Conservation (phyloP, 2,888 invertebrate genomes). For the Fragum sueziense region DNA sequence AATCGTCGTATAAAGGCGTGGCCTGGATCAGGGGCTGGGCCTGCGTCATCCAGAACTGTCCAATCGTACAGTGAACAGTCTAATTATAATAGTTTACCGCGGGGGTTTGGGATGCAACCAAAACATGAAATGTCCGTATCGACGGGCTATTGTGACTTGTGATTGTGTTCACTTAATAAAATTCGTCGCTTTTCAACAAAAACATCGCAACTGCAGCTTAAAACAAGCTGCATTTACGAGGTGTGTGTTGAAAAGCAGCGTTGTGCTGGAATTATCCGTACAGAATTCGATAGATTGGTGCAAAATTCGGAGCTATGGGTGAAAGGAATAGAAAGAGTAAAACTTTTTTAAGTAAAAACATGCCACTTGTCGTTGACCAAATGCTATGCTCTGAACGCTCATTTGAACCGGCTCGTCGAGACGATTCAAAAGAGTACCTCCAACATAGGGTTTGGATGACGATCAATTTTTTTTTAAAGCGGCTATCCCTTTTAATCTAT, state of each 20-base stretch:
- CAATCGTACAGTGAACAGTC: conserved; percentile 42
- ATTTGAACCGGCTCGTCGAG: background rate
- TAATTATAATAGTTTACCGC: conserved; percentile 53
- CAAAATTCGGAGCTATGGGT: background rate
- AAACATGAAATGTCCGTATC: conserved; percentile 14
- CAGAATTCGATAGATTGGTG: background rate
- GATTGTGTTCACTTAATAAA: conserved; percentile 24
- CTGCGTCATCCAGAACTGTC: conserved; percentile 3
- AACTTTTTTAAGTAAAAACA: background rate
- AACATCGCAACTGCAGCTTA: too few species aligned
- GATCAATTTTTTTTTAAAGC: too few species aligned
- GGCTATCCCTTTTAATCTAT: too few species aligned
- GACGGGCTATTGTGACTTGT: conserved; percentile 34
- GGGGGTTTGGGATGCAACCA: conserved; percentile 35
- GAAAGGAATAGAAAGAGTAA: background rate
- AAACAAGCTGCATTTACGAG: too few species aligned
- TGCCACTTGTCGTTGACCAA: background rate
- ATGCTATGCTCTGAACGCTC: background rate
- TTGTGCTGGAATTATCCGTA: too few species aligned
- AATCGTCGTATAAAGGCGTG: conserved; percentile 71
- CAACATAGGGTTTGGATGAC: too few species aligned
- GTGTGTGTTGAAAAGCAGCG: too few species aligned
- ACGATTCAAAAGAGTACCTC: background rate
- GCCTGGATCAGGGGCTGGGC: conserved; percentile 42
- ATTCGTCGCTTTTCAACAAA: too few species aligned